phyloP scores from a whole-genome alignment of 2,888 invertebrate genomes.

The Caenorhabditis zanzibari region DNA sequence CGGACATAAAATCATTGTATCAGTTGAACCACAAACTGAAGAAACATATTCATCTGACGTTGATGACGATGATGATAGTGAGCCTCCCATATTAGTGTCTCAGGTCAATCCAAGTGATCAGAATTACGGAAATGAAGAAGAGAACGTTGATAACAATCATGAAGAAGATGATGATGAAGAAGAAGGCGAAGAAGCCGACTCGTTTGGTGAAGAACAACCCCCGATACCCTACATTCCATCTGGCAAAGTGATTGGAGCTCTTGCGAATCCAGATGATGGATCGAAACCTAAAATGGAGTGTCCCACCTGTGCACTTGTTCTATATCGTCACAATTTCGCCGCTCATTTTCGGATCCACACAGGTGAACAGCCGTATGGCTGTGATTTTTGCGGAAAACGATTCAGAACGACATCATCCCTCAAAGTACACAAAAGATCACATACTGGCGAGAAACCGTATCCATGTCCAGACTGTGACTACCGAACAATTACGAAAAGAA shows the following conservation, averaged over 20 bases:
- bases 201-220: slow-evolving; percentile 39
- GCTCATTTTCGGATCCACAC: slow-evolving; percentile 83
- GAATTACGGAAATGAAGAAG: slow-evolving; percentile 15
- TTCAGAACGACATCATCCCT: slow-evolving; percentile 81
- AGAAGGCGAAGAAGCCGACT: slow-evolving; percentile 38
- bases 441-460: slow-evolving; percentile 83
- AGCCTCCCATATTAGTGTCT: slow-evolving; percentile 37
- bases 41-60: slow-evolving; percentile 25
- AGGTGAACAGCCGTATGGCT: slow-evolving; percentile 81
- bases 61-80: slow-evolving; percentile 17
- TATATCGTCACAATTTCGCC: slow-evolving; percentile 82
- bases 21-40: slow-evolving; percentile 53
- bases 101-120: slow-evolving; percentile 32
- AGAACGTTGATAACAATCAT: slow-evolving; percentile 21
- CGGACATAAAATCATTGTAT: slow-evolving; percentile 56
- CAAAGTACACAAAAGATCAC: slow-evolving; percentile 80
- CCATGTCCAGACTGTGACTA: slow-evolving; percentile 79
- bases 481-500: slow-evolving; percentile 80
- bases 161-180: slow-evolving; percentile 5
- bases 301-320: slow-evolving; percentile 80
- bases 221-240: slow-evolving; percentile 45
- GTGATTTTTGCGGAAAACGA: slow-evolving; percentile 78
- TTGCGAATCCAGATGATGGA: slow-evolving; percentile 69
- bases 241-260: slow-evolving; percentile 69
- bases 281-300: slow-evolving; percentile 81